Evolutionary conservation across 2,113 vertebrate species (phyloP).

Genomic region (Sterrhoptilus dennistouni): DNA sequence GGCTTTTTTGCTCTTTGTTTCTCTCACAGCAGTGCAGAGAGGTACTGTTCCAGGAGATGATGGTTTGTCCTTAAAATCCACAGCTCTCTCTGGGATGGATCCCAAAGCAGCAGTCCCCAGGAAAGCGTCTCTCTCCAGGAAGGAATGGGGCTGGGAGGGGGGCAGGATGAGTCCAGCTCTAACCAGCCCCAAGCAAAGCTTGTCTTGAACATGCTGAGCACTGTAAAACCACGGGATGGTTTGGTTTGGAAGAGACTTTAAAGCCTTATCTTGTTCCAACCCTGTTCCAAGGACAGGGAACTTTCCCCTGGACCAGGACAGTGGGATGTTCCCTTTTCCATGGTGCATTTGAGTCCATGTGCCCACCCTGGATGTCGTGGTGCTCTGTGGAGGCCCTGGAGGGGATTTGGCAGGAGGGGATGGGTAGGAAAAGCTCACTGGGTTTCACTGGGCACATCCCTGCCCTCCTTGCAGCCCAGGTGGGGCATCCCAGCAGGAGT

Average conservation of each 20-base stretch:
- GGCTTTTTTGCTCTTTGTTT: background rate
- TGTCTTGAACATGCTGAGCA: background rate
- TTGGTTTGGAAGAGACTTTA: background rate
- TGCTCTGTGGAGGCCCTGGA: background rate
- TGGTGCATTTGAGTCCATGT: fast-evolving
- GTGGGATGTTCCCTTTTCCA: background rate
- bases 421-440: fast-evolving
- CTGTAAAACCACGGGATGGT: fast-evolving
- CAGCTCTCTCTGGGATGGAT: fast-evolving
- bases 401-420: background rate
- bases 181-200: background rate
- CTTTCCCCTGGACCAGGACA: fast-evolving
- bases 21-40: background rate
- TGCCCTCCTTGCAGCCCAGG: background rate
- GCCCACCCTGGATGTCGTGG: fast-evolving
- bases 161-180: background rate
- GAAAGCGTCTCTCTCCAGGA: fast-evolving
- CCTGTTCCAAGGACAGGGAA: background rate
- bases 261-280: background rate
- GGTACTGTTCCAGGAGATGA: background rate
- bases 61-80: background rate
- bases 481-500: background rate
- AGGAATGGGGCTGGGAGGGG: background rate
- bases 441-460: background rate
- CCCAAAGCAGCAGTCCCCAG: background rate